Conservation (phyloP, 2,888 invertebrate species). For the Leptinotarsa tumamoca region DNA sequence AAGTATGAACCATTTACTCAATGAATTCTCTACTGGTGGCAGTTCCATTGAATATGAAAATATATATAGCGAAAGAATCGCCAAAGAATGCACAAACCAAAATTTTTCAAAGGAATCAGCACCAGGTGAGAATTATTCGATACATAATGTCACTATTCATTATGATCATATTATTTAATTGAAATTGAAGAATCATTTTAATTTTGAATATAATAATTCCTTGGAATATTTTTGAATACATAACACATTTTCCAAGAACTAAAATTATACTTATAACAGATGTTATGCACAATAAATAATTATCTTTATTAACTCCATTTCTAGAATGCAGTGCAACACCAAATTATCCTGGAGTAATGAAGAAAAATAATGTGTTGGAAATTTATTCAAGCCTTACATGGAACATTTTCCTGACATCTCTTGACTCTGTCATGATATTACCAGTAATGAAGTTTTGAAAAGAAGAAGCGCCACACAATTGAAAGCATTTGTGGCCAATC, state of each 20-base stretch:
- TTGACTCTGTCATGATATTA: slow-evolving; percentile 7
- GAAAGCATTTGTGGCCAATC: slow-evolving; percentile 8
- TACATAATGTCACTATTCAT: too few relatives aligned
- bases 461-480: slow-evolving; percentile 23
- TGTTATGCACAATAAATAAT: background rate
- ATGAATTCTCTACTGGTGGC: background rate
- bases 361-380: background rate
- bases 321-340: background rate
- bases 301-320: background rate
- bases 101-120: background rate
- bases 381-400: background rate
- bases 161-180: background rate
- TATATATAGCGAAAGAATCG: background rate
- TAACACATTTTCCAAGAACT: background rate
- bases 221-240: background rate
- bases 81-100: background rate
- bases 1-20: slow-evolving; percentile 3
- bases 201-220: background rate
- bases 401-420: slow-evolving; percentile 12
- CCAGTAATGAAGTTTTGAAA: background rate
- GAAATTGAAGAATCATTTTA: background rate
- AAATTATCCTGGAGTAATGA: slow-evolving; percentile 8
- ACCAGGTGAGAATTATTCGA: background rate
- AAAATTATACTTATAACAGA: too few relatives aligned
- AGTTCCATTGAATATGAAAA: background rate